Percentiles rank a stretch among this genome's conserved stretches.
phyloP scores from a whole-genome alignment of 2,113 vertebrate genomes.

The Saguinus midas region DNA sequence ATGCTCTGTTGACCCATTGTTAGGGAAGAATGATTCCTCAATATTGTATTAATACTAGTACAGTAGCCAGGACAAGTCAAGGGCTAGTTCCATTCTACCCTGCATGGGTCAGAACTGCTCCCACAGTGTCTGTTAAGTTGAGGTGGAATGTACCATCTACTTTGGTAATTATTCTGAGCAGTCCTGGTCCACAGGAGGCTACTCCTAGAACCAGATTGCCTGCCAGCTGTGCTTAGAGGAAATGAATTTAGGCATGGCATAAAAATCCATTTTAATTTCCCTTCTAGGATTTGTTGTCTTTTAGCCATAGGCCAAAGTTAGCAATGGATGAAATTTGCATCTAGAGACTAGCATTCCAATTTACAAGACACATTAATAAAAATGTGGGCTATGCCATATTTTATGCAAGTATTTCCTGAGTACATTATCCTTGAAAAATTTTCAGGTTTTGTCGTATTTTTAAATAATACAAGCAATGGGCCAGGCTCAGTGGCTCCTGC shows the following conservation, averaged over 20 bases:
- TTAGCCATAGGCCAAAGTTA: not conserved
- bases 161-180: not conserved
- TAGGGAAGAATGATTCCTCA: not conserved
- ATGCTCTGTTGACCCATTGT: not conserved
- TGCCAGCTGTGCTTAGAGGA: not conserved
- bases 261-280: not conserved
- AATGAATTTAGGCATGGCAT: not conserved
- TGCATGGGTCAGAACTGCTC: not conserved
- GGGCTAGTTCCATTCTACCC: not conserved
- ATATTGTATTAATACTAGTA: not conserved
- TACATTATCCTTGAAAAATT: conserved; percentile 3
- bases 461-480: no score
- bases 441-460: conserved; percentile 15
- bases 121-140: not conserved
- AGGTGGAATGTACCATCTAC: not conserved
- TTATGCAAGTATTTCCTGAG: not conserved
- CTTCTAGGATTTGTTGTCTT: not conserved
- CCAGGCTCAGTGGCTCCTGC: no score
- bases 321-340: not conserved
- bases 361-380: not conserved
- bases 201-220: not conserved
- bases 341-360: not conserved
- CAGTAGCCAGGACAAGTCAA: not conserved
- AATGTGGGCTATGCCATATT: not conserved
- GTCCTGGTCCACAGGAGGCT: not conserved